Conservation (phyloP, 2,888 invertebrate species). For the Drosophila quasianomalipes region DNA sequence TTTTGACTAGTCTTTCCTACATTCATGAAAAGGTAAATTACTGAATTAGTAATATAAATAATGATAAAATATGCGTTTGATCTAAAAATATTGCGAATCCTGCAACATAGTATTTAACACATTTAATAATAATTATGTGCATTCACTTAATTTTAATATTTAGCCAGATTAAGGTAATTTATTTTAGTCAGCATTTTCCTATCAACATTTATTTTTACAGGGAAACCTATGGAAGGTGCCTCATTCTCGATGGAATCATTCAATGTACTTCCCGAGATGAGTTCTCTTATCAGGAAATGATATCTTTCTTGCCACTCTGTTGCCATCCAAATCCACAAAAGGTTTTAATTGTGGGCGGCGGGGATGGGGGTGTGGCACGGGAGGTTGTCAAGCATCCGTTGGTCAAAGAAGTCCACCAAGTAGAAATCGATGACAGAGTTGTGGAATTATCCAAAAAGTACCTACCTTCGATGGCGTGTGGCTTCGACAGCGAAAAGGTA, state of each 20-base stretch:
- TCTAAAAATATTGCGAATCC: background rate
- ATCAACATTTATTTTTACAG: slow-evolving; percentile 53
- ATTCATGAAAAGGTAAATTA: background rate
- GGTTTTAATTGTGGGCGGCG: slow-evolving; percentile 98
- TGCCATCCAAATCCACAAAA: slow-evolving; percentile 95
- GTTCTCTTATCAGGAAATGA: slow-evolving; percentile 99
- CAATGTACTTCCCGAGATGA: slow-evolving; percentile 99
- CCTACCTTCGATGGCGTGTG: slow-evolving; percentile 95
- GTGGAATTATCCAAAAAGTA: slow-evolving; percentile 95
- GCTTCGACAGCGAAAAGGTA: slow-evolving; percentile 93
- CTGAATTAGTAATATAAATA: background rate
- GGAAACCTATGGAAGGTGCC: slow-evolving; percentile 90
- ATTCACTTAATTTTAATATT: background rate
- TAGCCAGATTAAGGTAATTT: background rate
- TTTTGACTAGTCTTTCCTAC: background rate
- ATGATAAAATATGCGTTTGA: background rate
- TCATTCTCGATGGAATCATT: slow-evolving; percentile 97
- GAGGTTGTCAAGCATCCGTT: slow-evolving; percentile 97
- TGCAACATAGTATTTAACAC: background rate
- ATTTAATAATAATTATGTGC: background rate
- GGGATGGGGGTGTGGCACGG: slow-evolving; percentile 98
- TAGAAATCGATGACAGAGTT: slow-evolving; percentile 98
- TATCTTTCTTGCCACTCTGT: slow-evolving; percentile 96
- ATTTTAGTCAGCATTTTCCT: background rate
- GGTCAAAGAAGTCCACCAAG: slow-evolving; percentile 94